phyloP scores from a whole-genome alignment of 2,888 invertebrate genomes.

The Blera fallax region DNA sequence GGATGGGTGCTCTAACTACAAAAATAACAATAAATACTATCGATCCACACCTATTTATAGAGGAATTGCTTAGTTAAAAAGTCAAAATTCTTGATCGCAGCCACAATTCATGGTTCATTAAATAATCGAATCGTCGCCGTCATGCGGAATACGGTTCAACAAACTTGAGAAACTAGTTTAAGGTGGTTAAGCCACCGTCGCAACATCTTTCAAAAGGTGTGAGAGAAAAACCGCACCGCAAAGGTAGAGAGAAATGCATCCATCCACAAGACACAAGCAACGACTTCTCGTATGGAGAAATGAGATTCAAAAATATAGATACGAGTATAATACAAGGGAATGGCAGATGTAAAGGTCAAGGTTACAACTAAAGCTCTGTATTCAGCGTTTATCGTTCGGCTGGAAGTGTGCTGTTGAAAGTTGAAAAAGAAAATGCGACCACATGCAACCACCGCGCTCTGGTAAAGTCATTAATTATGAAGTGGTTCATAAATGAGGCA shows the following conservation, averaged over 20 bases:
- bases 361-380: not conserved
- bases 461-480: not conserved
- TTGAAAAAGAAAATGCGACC: not conserved
- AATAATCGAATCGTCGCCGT: not conserved
- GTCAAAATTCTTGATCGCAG: not conserved
- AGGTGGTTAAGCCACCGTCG: not conserved
- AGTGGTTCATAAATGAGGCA: not conserved
- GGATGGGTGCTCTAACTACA: slow-evolving; percentile 4
- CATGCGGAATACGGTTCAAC: slow-evolving; percentile 29
- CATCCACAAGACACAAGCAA: not conserved
- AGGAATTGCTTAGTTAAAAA: not conserved
- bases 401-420: not conserved
- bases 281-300: not conserved
- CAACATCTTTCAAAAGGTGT: not conserved
- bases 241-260: not conserved
- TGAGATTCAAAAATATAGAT: not conserved
- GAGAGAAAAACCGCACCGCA: not conserved
- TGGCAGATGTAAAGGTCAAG: slow-evolving; percentile 25
- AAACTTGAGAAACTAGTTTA: slow-evolving; percentile 50
- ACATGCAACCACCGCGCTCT: not conserved
- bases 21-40: not conserved
- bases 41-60: not conserved
- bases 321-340: no score
- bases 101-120: not conserved
- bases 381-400: not conserved